Conservation (phyloP, 2,113 vertebrate genomes). For the Ochotona princeps region DNA sequence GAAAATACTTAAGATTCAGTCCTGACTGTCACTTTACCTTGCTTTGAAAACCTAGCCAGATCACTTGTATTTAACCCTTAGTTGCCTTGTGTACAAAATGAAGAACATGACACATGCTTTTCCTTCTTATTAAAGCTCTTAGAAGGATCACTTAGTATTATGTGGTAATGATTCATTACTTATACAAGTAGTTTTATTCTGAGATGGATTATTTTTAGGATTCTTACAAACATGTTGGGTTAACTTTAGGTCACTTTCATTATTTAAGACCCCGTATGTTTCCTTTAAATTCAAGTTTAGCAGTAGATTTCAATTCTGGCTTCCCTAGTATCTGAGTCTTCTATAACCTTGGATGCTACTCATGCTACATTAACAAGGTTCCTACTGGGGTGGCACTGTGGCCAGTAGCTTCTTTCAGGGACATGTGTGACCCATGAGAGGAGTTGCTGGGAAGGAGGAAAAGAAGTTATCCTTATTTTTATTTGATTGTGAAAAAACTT, state of each 20-base stretch:
- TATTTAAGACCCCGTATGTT: slow-evolving; percentile 9
- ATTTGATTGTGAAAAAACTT: slow-evolving; percentile 22
- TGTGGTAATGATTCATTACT: slow-evolving; percentile 9
- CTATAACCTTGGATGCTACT: background rate
- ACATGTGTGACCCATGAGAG: background rate
- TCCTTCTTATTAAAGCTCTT: background rate
- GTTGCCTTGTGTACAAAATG: slow-evolving; percentile 39
- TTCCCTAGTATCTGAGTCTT: background rate
- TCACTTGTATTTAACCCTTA: slow-evolving; percentile 3
- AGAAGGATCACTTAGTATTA: slow-evolving; percentile 46
- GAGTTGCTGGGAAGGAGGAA: background rate
- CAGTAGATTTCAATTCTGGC: background rate
- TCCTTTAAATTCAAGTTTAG: slow-evolving; percentile 18
- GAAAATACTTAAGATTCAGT: background rate
- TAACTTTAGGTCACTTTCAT: slow-evolving; percentile 28
- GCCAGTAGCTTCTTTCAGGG: background rate
- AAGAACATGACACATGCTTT: background rate
- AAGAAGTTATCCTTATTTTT: slow-evolving; percentile 26
- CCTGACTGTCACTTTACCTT: slow-evolving; percentile 8
- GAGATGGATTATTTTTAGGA: slow-evolving; percentile 34
- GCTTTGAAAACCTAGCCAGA: slow-evolving; percentile 11
- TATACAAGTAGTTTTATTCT: slow-evolving; percentile 28
- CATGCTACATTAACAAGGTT: background rate
- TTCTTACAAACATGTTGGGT: background rate
- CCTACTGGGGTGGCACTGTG: background rate